phyloP scores from a whole-genome alignment of 1,140 invertebrate genomes.

The Pogonognathellus flavescens region DNA sequence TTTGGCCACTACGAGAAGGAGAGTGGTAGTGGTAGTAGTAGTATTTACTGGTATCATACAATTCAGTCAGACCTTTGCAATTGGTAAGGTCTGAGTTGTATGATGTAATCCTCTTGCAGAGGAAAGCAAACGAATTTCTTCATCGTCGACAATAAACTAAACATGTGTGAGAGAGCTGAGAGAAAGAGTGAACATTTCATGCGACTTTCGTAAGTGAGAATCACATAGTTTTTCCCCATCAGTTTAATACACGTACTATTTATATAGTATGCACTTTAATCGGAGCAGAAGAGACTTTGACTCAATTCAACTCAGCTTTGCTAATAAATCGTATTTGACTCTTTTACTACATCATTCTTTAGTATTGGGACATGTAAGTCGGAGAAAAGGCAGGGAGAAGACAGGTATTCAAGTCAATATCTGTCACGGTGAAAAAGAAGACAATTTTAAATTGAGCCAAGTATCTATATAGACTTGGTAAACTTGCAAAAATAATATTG shows the following conservation, averaged over 20 bases:
- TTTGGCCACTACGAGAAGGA: too few species aligned
- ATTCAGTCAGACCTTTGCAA: too few species aligned
- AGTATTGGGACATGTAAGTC: neutral
- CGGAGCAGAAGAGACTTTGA: neutral
- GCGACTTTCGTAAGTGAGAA: neutral
- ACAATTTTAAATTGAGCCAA: constrained; percentile 43
- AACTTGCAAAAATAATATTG: constrained; percentile 46
- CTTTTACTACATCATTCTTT: neutral
- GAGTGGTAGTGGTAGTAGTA: neutral
- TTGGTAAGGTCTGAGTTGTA: neutral
- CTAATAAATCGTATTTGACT: neutral
- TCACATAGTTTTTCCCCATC: neutral
- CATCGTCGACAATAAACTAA: constrained; percentile 11
- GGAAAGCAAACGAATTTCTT: constrained; percentile 15
- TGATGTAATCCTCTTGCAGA: constrained; percentile 30
- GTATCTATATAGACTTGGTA: neutral
- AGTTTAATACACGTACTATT: neutral
- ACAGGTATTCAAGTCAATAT: constrained; percentile 36
- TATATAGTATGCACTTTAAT: neutral
- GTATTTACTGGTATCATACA: too few species aligned
- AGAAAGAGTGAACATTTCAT: constrained; percentile 1
- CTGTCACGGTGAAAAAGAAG: neutral
- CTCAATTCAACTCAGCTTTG: constrained; percentile 13
- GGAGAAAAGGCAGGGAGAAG: neutral
- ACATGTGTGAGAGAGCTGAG: constrained; percentile 17